Evolutionary conservation across 1,140 invertebrate genomes (phyloP).

Genomic region (Drosophila nasuta): DNA sequence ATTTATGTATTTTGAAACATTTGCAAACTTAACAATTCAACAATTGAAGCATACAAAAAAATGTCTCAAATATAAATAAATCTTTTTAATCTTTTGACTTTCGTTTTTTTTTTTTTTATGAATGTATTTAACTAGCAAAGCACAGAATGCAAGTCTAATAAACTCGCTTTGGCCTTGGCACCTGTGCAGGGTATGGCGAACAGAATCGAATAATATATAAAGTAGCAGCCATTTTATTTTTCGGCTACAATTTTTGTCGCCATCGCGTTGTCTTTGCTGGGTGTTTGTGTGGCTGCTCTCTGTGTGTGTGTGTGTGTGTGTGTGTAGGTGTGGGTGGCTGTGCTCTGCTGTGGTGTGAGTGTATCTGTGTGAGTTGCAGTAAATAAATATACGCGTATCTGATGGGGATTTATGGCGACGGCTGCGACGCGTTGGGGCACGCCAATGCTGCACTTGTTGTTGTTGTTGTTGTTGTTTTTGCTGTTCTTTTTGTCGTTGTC

Average conservation of each 20-base stretch:
- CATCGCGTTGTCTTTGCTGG: slow-evolving; percentile 45
- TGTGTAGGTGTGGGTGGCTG: slow-evolving; percentile 1
- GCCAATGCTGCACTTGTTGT: slow-evolving; percentile 49
- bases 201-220: slow-evolving; percentile 40
- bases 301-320: too few relatives aligned
- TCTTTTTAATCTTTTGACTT: too few relatives aligned
- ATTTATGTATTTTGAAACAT: too few relatives aligned
- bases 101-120: too few relatives aligned
- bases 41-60: too few relatives aligned
- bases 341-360: slow-evolving; percentile 41
- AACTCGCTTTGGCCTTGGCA: background rate
- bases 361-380: slow-evolving; percentile 74
- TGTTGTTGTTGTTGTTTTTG: slow-evolving; percentile 28
- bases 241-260: slow-evolving; percentile 77
- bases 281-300: slow-evolving; percentile 12
- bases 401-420: slow-evolving; percentile 79
- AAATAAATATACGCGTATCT: slow-evolving; percentile 83
- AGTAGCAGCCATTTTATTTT: slow-evolving; percentile 74
- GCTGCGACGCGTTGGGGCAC: slow-evolving; percentile 48
- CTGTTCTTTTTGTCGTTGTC: slow-evolving; percentile 26
- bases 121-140: too few relatives aligned
- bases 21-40: too few relatives aligned
- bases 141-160: background rate
- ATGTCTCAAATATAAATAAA: too few relatives aligned
- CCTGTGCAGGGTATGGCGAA: slow-evolving; percentile 38